These are phyloP conservation scores for Phaetusa simplex DNA, from an alignment of 2,113 vertebrate species.

Conservation along the genomic window DNA sequence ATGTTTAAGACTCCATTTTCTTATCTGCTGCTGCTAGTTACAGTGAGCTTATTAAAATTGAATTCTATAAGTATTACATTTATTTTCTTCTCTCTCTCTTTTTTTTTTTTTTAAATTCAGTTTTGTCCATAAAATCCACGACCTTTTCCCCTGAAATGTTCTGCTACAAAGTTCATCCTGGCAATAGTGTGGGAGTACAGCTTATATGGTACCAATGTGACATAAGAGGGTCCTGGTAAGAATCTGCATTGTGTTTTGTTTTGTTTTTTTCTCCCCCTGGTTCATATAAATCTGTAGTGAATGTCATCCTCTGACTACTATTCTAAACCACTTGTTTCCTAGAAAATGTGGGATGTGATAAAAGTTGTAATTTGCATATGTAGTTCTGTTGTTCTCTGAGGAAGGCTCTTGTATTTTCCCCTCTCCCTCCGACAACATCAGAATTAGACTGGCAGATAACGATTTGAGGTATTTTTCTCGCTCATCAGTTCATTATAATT, in stretches of 20 bases:
- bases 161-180: not conserved
- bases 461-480: not conserved
- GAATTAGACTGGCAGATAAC: not conserved
- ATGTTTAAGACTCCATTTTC: not conserved
- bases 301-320: not conserved
- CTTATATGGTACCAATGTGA: not conserved
- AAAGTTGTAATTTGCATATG: not conserved
- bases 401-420: not conserved
- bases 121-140: not conserved
- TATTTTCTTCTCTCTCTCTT: not conserved
- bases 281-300: not conserved
- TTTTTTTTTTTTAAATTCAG: not conserved
- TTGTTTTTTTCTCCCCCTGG: not conserved
- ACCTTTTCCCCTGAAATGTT: not conserved
- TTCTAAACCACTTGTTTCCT: not conserved
- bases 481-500: not conserved
- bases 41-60: not conserved
- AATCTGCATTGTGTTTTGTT: not conserved
- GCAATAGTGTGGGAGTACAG: not conserved
- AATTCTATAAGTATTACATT: not conserved
- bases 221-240: not conserved
- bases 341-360: slow-evolving; percentile 15
- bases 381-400: not conserved
- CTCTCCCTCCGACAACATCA: not conserved
- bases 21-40: not conserved